Conservation (phyloP, 2,113 vertebrate genomes). For the Petaurus breviceps region DNA sequence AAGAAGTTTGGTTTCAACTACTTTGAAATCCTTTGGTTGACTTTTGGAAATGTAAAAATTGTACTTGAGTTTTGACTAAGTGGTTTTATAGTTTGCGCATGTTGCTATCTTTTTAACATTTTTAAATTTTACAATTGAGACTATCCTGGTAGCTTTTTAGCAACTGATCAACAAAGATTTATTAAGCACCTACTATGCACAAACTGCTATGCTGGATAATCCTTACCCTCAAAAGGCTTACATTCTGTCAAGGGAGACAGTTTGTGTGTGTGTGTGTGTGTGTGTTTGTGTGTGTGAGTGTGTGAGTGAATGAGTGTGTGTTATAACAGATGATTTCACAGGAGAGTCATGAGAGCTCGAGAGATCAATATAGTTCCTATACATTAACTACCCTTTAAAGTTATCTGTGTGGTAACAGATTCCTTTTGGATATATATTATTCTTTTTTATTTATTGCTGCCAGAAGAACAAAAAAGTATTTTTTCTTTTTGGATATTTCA, state of each 20-base stretch:
- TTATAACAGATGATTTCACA: background rate
- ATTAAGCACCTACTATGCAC: background rate
- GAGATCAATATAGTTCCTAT: slow-evolving; percentile 35
- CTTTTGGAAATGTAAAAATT: slow-evolving; percentile 2
- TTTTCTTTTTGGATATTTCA: background rate
- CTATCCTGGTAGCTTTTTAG: background rate
- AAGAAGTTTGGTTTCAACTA: background rate
- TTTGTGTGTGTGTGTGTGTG: too few species aligned
- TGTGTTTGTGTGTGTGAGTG: background rate
- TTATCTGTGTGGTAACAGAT: slow-evolving; percentile 42
- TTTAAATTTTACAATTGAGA: background rate
- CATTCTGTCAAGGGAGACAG: background rate
- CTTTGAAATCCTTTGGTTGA: slow-evolving; percentile 13
- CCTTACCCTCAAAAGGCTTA: background rate
- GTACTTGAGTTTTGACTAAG: slow-evolving; percentile 15
- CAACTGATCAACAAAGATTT: background rate
- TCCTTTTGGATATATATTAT: background rate
- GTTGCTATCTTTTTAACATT: background rate
- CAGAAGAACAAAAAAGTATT: slow-evolving; percentile 25
- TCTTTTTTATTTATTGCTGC: slow-evolving; percentile 31
- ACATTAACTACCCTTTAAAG: slow-evolving; percentile 27
- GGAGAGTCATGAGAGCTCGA: background rate
- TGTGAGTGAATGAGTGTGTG: background rate
- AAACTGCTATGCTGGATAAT: background rate
- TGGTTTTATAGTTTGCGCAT: background rate